Percentiles rank a stretch among this genome's conserved stretches.
Conservation (phyloP, 2,113 vertebrate species). For the Nasalis larvatus region DNA sequence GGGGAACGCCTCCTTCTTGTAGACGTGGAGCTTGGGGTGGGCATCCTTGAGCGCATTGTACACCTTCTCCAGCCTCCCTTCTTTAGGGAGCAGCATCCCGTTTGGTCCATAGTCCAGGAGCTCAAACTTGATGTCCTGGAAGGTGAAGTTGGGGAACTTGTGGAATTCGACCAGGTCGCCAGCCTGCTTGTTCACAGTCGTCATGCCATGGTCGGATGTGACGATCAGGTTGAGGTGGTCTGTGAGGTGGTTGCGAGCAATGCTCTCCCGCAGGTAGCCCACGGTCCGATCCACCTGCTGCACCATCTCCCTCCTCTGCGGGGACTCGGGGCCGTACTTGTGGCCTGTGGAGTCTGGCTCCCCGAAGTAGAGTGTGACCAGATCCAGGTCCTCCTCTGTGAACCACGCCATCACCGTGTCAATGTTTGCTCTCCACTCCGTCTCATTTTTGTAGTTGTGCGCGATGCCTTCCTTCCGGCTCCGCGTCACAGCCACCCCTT, state of each 20-base stretch:
- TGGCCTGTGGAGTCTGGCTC: slow-evolving; percentile 91
- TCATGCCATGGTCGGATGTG: slow-evolving; percentile 94
- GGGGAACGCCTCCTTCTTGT: slow-evolving; percentile 90
- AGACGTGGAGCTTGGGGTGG: slow-evolving; percentile 90
- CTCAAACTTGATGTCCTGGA: slow-evolving; percentile 89
- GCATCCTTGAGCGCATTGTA: slow-evolving; percentile 85
- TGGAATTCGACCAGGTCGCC: slow-evolving; percentile 83
- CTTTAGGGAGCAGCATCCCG: slow-evolving; percentile 90
- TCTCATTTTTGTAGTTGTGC: slow-evolving; percentile 88
- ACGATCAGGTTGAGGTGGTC: slow-evolving; percentile 88
- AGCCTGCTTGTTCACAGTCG: slow-evolving; percentile 72
- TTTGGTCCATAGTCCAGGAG: slow-evolving; percentile 91
- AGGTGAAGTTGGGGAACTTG: slow-evolving; percentile 84
- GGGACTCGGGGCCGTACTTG: slow-evolving; percentile 88
- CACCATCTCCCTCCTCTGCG: slow-evolving; percentile 84
- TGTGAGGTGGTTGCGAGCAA: slow-evolving; percentile 74
- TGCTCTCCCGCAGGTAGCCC: slow-evolving; percentile 87
- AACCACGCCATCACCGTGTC: slow-evolving; percentile 89
- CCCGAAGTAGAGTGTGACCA: slow-evolving; percentile 92
- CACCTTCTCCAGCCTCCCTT: slow-evolving; percentile 89
- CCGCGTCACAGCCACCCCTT: slow-evolving; percentile 78
- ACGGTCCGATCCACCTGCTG: slow-evolving; percentile 91
- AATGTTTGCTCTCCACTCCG: slow-evolving; percentile 87
- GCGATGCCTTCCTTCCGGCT: slow-evolving; percentile 82
- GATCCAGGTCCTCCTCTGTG: slow-evolving; percentile 83